phyloP scores from a whole-genome alignment of 2,888 invertebrate species.

The Drosophila eohydei region DNA sequence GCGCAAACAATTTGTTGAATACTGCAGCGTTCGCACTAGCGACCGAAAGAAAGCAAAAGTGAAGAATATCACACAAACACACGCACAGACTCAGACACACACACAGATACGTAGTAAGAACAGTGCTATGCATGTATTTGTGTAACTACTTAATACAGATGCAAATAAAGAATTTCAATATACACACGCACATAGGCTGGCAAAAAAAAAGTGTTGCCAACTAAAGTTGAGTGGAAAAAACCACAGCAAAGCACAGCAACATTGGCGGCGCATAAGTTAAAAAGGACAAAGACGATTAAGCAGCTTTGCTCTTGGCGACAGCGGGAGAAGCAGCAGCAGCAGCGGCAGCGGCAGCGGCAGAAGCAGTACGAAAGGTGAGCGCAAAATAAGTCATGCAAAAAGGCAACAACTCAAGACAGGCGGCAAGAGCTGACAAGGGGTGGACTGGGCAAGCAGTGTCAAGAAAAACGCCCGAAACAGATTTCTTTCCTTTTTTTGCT shows the following conservation, averaged over 20 bases:
- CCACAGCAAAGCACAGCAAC: slow-evolving; percentile 48
- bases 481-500: slow-evolving; percentile 45
- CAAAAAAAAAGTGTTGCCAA: slow-evolving; percentile 55
- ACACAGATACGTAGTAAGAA: slow-evolving; percentile 10
- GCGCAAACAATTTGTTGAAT: slow-evolving; percentile 79
- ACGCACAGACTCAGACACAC: slow-evolving; percentile 21
- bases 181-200: slow-evolving; percentile 36
- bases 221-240: slow-evolving; percentile 51
- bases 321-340: slow-evolving; percentile 24
- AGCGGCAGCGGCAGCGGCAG: slow-evolving; percentile 1
- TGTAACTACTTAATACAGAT: slow-evolving; percentile 53
- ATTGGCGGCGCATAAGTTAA: slow-evolving; percentile 80
- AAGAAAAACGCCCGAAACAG: slow-evolving; percentile 71
- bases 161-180: slow-evolving; percentile 57
- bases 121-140: slow-evolving; percentile 21
- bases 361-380: slow-evolving; percentile 64
- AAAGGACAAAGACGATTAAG: slow-evolving; percentile 78
- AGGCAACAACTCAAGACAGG: slow-evolving; percentile 30
- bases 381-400: slow-evolving; percentile 77
- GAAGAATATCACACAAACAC: slow-evolving; percentile 48
- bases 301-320: slow-evolving; percentile 52
- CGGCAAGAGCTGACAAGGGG: neutral
- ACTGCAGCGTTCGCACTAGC: slow-evolving; percentile 43
- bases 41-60: slow-evolving; percentile 71
- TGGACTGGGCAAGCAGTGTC: slow-evolving; percentile 9